Percentiles rank a stretch among this genome's conserved stretches.
Evolutionary conservation across 2,888 invertebrate species (phyloP).

Genomic region (Caenorhabditis angaria): DNA sequence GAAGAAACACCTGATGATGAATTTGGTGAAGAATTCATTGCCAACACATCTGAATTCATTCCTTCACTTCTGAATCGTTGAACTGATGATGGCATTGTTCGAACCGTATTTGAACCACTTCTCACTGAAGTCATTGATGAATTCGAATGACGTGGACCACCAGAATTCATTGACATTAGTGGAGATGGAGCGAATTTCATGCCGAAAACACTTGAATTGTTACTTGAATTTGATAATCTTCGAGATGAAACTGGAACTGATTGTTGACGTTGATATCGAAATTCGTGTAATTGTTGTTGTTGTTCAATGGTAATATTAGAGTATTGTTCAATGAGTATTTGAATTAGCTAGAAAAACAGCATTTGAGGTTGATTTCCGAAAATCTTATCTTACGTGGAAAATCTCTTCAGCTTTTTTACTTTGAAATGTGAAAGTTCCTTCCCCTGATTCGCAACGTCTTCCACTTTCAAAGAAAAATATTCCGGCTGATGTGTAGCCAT

Average conservation of each 20-base stretch:
- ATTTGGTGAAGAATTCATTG: constrained; percentile 13
- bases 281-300: constrained; percentile 32
- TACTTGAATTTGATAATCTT: constrained; percentile 30
- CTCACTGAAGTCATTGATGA: constrained; percentile 44
- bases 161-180: constrained; percentile 22
- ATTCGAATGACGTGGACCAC: constrained; percentile 23
- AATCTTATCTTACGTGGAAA: constrained; percentile 54
- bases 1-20: constrained; percentile 24
- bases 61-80: constrained; percentile 66
- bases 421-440: constrained; percentile 69
- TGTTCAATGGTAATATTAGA: constrained; percentile 47
- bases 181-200: constrained; percentile 19
- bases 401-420: constrained; percentile 67
- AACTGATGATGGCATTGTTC: constrained; percentile 50
- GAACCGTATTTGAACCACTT: constrained; percentile 27
- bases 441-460: constrained; percentile 67
- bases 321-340: constrained; percentile 54
- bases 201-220: constrained; percentile 19
- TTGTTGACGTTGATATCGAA: constrained; percentile 38
- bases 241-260: constrained; percentile 33
- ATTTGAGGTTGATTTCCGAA: neutral
- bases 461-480: constrained; percentile 70
- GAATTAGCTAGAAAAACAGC: constrained; percentile 47
- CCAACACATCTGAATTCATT: constrained; percentile 34
- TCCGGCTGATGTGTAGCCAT: constrained; percentile 68